Conservation (phyloP, 1,140 invertebrate species). For the Heterodera carotae region DNA sequence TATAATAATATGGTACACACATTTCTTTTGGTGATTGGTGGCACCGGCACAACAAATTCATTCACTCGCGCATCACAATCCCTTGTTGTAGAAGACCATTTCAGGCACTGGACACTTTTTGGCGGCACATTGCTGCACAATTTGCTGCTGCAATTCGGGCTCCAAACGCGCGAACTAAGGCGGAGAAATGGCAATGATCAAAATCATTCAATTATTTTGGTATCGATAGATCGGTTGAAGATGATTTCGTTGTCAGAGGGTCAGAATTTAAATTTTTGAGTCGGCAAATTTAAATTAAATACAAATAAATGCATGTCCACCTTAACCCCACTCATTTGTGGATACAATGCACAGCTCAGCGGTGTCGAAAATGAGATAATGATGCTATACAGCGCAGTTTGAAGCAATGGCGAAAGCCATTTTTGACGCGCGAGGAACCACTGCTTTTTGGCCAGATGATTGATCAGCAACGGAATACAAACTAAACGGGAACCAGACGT, state of each 20-base stretch:
- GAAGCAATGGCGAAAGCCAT: constrained; percentile 36
- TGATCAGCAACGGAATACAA: constrained; percentile 53
- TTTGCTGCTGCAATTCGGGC: constrained; percentile 50
- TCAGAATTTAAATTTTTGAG: too few species aligned
- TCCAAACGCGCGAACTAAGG: constrained; percentile 32
- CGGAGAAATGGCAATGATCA: too few species aligned
- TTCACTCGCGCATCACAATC: too few species aligned
- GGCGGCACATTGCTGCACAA: constrained; percentile 15
- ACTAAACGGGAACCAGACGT: constrained; percentile 24
- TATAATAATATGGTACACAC: too few species aligned
- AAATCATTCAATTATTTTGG: too few species aligned
- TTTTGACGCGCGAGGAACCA: constrained; percentile 42
- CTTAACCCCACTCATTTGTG: constrained; percentile 49
- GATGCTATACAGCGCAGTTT: constrained; percentile 34
- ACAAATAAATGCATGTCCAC: constrained; percentile 43
- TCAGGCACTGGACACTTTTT: constrained; percentile 41
- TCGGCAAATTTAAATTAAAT: too few species aligned
- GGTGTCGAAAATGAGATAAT: constrained; percentile 50
- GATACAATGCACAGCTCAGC: constrained; percentile 61
- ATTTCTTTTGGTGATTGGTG: too few species aligned
- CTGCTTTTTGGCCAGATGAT: constrained; percentile 42
- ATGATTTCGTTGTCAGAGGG: too few species aligned
- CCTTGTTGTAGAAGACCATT: constrained; percentile 49
- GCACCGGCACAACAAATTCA: too few species aligned
- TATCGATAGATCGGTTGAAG: too few species aligned